These are phyloP conservation scores for Sabellastarte sp. DNA, from an alignment of 2,888 invertebrate genomes.

Conservation along the genomic window DNA sequence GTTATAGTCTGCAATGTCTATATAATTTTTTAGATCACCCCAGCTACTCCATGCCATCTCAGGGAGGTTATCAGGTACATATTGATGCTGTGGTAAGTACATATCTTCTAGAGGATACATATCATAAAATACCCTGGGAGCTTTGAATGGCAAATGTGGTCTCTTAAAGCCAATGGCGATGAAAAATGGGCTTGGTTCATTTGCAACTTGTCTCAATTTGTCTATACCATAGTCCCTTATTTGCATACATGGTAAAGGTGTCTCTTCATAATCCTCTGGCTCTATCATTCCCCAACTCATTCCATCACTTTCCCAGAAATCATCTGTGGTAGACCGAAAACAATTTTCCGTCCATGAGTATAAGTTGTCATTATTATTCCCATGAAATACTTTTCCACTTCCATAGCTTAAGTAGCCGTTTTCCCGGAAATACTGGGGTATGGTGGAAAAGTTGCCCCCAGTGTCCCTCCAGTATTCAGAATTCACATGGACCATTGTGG, in stretches of 20 bases:
- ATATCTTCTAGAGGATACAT: neutral
- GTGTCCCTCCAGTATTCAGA: neutral
- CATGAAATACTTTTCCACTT: neutral
- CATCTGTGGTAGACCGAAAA: neutral
- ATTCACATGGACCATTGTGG: neutral
- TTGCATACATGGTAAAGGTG: neutral
- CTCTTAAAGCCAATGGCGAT: slow-evolving; percentile 22
- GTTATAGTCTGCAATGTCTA: neutral
- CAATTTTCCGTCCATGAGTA: neutral
- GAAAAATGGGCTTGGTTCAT: slow-evolving; percentile 17
- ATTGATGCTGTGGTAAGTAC: neutral
- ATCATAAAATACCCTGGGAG: slow-evolving; percentile 13
- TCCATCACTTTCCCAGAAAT: neutral
- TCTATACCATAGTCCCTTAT: neutral
- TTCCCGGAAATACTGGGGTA: neutral
- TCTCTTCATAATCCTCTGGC: neutral
- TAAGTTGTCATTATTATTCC: neutral
- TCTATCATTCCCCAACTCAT: neutral
- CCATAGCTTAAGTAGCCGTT: neutral
- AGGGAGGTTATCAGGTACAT: neutral
- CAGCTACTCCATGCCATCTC: neutral
- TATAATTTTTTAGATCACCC: neutral
- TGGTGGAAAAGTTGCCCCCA: neutral
- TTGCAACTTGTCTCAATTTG: neutral
- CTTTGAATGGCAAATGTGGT: slow-evolving; percentile 22